Conservation (phyloP, 2,113 vertebrate species). For the Carlito syrichta region DNA sequence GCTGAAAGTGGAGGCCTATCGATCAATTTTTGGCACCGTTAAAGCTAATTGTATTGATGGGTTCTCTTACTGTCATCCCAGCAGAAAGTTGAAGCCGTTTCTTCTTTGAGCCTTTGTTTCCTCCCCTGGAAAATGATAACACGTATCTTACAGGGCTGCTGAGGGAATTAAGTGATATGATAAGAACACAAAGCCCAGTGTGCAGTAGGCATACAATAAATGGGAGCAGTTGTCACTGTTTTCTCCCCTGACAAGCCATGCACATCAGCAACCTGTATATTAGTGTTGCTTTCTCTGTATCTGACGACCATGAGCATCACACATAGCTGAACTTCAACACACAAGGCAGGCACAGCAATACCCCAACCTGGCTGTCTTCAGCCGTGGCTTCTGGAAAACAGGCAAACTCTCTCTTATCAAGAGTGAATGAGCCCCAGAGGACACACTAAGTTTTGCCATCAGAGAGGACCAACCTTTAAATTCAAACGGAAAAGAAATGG, state of each 20-base stretch:
- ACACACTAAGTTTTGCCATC: not conserved
- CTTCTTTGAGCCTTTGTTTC: not conserved
- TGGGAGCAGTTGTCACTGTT: not conserved
- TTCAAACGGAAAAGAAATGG: not conserved
- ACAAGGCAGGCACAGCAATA: not conserved
- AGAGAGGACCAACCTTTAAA: constrained; percentile 15
- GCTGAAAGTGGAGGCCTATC: not conserved
- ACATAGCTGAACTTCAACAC: not conserved
- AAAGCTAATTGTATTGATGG: not conserved
- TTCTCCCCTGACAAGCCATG: not conserved
- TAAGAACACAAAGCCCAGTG: not conserved
- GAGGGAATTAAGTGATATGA: not conserved
- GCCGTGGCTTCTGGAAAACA: not conserved
- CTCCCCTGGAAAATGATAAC: not conserved
- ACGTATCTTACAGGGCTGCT: not conserved
- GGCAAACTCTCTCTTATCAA: not conserved
- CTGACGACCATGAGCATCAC: not conserved
- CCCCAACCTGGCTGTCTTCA: not conserved
- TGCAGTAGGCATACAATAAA: not conserved
- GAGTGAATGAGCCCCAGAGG: not conserved
- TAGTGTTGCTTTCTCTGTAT: not conserved
- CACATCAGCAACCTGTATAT: not conserved
- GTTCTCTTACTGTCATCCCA: not conserved
- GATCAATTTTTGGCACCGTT: not conserved
- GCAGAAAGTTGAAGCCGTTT: not conserved